phyloP scores from a whole-genome alignment of 2,113 vertebrate species.

The Rhinoptilus africanus region DNA sequence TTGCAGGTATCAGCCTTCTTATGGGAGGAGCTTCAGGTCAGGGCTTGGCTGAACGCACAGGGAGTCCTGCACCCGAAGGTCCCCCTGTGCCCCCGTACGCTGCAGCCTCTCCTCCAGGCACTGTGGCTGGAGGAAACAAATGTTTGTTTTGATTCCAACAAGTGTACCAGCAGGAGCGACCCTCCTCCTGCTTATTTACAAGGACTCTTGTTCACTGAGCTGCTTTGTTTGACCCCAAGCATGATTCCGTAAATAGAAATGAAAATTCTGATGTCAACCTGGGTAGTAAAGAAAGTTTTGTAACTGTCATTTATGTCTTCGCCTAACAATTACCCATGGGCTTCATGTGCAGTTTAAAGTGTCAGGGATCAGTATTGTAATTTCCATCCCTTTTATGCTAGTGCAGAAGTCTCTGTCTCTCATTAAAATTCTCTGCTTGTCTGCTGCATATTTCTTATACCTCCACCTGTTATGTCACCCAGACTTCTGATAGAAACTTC shows the following conservation, averaged over 20 bases:
- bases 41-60: not conserved
- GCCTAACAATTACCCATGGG: conserved; percentile 8
- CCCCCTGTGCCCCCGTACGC: rapidly evolving
- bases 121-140: not conserved
- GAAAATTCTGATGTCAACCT: not conserved
- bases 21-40: not conserved
- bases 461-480: conserved; percentile 62
- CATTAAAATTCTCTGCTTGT: conserved; percentile 57
- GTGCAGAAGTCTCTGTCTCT: not conserved
- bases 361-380: conserved; percentile 24
- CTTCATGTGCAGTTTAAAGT: conserved; percentile 40
- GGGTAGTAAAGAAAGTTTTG: conserved; percentile 10
- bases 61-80: rapidly evolving
- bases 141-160: not conserved
- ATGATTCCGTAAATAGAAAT: not conserved
- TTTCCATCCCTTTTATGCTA: conserved; percentile 31
- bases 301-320: not conserved
- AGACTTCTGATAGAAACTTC: conserved; percentile 74
- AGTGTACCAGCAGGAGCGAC: not conserved
- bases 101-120: not conserved
- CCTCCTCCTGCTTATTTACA: not conserved
- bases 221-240: not conserved
- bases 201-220: not conserved
- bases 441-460: conserved; percentile 56
- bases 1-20: not conserved